Conservation (phyloP, 2,888 invertebrate genomes). For the Mactromeris polynyma region DNA sequence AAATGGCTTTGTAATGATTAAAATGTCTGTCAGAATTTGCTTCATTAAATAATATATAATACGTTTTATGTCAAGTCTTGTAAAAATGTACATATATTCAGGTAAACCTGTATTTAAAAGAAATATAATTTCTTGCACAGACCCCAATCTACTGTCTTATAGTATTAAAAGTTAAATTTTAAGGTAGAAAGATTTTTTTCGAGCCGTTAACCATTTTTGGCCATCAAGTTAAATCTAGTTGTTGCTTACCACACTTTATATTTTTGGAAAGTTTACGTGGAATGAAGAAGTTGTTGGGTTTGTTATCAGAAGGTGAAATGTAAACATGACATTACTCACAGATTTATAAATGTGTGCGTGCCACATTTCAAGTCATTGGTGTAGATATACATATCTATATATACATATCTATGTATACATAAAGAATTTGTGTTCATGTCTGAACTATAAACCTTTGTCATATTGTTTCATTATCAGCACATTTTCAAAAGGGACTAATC, state of each 20-base stretch:
- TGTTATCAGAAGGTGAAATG: neutral
- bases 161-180: too few species aligned
- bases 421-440: neutral
- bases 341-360: neutral
- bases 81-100: neutral
- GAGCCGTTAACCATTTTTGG: neutral
- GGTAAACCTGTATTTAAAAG: too few species aligned
- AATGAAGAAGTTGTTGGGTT: neutral
- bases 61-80: neutral
- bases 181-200: too few species aligned
- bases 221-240: neutral
- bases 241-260: neutral
- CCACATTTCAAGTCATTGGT: neutral
- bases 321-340: slow-evolving; percentile 6
- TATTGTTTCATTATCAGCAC: slow-evolving; percentile 8
- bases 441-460: neutral
- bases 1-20: neutral
- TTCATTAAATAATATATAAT: neutral
- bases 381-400: neutral
- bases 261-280: neutral
- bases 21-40: neutral
- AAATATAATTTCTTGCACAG: too few species aligned
- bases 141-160: too few species aligned
- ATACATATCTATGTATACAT: neutral
- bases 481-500: neutral